Base-by-base conservation (phyloP, 2,888 invertebrate species). In the Ptychoptera albimana region DNA sequence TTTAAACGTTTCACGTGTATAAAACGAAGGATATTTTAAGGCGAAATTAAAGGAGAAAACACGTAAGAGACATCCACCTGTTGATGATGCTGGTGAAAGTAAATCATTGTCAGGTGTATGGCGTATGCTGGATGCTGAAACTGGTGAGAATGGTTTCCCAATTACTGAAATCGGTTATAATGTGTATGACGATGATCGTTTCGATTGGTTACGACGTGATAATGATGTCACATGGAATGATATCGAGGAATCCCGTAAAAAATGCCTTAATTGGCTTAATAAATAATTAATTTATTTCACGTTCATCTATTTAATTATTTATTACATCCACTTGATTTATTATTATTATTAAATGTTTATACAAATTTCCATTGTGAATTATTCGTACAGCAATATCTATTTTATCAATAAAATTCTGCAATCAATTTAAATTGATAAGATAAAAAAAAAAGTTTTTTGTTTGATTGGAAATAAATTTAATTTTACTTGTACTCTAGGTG, bases 231-330 rank as follows among this genome's bases (percentile, higher is more conserved):
- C 14, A 11, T 42, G 37, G 37, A 32, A 42, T 16, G 32, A 52
- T 54, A 12, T 55, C 54, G 15, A 58, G 49, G 45, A 53, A 44
- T 43, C 49, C 45, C 31, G 51, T 51, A 40, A 49, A 47, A 42
- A 51, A 48, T 37, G 44, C 49, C 37, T 31, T 14, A 16, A 42
- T 11, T 45, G 45, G 45, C 11, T 45, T 13, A 42, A 45, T n/a
- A 45, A 45, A 42, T 38, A 12, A 12, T 11, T 5, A 23, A 7
- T 23, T 23, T 5, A 3, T 7, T 23, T 5, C 3, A 23, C 23
- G 7, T 23, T 3, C 23, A 7, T 7, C 7, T 23, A 23, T 23
- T 23, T 23, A 23, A 23, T 23, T 23, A 23, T 23, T 23, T 23
- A n/a, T n/a, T n/a, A n/a, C n/a, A n/a, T n/a, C n/a, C n/a, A n/a